phyloP scores from a whole-genome alignment of 2,888 invertebrate genomes.

The Heliconius erato region DNA sequence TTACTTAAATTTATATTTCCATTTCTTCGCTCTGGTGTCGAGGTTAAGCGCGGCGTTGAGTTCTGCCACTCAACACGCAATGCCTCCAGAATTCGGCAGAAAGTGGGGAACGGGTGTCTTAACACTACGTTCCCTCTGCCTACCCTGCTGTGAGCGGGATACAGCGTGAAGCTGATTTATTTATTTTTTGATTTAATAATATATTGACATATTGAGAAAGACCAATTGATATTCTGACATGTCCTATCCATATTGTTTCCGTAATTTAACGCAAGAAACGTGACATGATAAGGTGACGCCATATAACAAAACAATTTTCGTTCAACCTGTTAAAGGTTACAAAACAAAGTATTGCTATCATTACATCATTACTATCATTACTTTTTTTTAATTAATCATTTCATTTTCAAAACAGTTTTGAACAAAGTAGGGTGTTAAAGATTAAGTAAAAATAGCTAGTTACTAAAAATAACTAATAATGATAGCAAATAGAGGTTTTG shows the following conservation, averaged over 20 bases:
- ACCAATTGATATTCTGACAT: slow-evolving; percentile 37
- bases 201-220: slow-evolving; percentile 35
- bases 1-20: no score
- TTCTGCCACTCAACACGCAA: no score
- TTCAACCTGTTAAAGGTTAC: slow-evolving; percentile 41
- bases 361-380: slow-evolving; percentile 28
- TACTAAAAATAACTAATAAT: slow-evolving; percentile 18
- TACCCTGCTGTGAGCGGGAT: no score
- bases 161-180: no score
- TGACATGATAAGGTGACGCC: slow-evolving; percentile 67
- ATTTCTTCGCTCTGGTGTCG: no score
- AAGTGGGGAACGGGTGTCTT: no score
- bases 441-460: neutral
- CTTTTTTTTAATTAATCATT: slow-evolving; percentile 7
- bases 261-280: slow-evolving; percentile 58
- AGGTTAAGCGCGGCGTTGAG: no score
- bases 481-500: slow-evolving; percentile 53
- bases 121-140: no score
- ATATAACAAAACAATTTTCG: slow-evolving; percentile 20
- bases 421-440: neutral
- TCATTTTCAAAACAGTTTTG: neutral
- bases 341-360: slow-evolving; percentile 15
- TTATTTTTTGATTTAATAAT: no score
- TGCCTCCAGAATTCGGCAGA: no score
- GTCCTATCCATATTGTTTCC: slow-evolving; percentile 41